Percentiles rank a stretch among this genome's conserved stretches.
These are phyloP conservation scores for Orthonyx spaldingii DNA, from an alignment of 2,113 vertebrate species.

Conservation along the genomic window DNA sequence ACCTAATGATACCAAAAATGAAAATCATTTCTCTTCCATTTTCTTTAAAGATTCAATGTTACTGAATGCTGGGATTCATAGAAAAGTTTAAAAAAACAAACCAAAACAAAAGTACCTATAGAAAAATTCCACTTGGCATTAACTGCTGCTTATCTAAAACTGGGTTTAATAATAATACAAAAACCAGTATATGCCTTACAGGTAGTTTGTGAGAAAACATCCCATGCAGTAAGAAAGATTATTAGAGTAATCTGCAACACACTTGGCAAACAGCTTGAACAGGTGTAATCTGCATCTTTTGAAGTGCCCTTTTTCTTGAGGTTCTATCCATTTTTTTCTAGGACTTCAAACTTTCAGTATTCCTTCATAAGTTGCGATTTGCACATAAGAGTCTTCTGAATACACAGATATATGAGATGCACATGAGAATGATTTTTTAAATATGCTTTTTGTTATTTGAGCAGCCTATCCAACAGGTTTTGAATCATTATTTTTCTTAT, in stretches of 20 bases:
- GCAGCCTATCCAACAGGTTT: background rate
- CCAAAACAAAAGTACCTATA: slow-evolving; percentile 34
- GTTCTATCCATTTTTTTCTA: background rate
- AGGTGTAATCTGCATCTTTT: slow-evolving; percentile 52
- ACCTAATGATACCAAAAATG: background rate
- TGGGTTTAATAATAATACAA: slow-evolving; percentile 22
- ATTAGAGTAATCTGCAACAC: background rate
- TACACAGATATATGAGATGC: background rate
- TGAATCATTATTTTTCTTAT: background rate
- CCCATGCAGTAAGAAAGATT: slow-evolving; percentile 28
- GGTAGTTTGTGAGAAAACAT: background rate
- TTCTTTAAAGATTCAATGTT: slow-evolving; percentile 57
- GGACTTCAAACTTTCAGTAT: background rate
- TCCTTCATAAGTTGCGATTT: background rate
- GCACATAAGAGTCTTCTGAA: background rate
- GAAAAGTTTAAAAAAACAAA: slow-evolving; percentile 30
- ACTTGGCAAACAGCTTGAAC: slow-evolving; percentile 18
- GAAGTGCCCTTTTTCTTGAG: background rate
- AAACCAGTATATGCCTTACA: slow-evolving; percentile 35
- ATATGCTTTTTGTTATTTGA: background rate
- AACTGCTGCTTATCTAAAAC: slow-evolving; percentile 47
- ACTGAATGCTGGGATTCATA: slow-evolving; percentile 49
- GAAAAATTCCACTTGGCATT: slow-evolving; percentile 46
- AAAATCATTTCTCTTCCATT: slow-evolving; percentile 9
- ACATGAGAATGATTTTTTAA: background rate